A percentile compares a stretch with the other conserved stretches of the same genome.
phyloP scores from a whole-genome alignment of 2,797 vertebrate genomes.

The Eulemur rubriventer region DNA sequence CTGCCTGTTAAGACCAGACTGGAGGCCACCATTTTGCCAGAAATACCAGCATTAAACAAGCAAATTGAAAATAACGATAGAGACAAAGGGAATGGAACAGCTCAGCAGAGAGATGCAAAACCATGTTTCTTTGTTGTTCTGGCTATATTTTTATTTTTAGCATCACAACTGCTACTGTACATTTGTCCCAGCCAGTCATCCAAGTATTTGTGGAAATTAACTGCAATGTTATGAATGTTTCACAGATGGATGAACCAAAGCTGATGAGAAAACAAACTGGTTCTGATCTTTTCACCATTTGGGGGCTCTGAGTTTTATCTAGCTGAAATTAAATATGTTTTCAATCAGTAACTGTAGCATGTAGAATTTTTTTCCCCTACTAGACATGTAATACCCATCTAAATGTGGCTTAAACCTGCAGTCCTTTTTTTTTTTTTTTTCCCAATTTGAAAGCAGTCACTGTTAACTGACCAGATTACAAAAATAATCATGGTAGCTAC shows the following conservation, averaged over 20 bases:
- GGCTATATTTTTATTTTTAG: slow-evolving; percentile 65
- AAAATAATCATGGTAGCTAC: too few relatives aligned
- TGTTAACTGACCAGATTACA: too few relatives aligned
- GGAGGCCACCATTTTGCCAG: neutral
- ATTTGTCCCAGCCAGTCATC: slow-evolving; percentile 53
- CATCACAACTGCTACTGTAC: slow-evolving; percentile 34
- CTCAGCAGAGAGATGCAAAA: neutral
- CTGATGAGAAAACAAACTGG: slow-evolving; percentile 54
- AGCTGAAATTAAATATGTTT: slow-evolving; percentile 37
- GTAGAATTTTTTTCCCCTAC: neutral
- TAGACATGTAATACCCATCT: neutral
- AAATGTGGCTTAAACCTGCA: neutral
- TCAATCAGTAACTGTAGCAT: slow-evolving; percentile 17
- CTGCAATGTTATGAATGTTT: slow-evolving; percentile 62
- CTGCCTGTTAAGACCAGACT: neutral
- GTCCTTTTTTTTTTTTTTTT: too few relatives aligned
- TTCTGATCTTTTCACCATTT: slow-evolving; percentile 56
- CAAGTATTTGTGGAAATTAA: slow-evolving; percentile 65
- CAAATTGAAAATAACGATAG: slow-evolving; percentile 20
- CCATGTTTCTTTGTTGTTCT: slow-evolving; percentile 36
- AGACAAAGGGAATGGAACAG: neutral
- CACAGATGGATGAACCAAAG: slow-evolving; percentile 63
- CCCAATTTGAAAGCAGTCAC: too few relatives aligned
- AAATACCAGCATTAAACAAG: neutral
- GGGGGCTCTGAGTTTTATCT: slow-evolving; percentile 32